Percentiles rank a stretch among this genome's conserved stretches.
Evolutionary conservation across 2,797 vertebrate genomes (phyloP).

Genomic region (Semotilus atromaculatus): DNA sequence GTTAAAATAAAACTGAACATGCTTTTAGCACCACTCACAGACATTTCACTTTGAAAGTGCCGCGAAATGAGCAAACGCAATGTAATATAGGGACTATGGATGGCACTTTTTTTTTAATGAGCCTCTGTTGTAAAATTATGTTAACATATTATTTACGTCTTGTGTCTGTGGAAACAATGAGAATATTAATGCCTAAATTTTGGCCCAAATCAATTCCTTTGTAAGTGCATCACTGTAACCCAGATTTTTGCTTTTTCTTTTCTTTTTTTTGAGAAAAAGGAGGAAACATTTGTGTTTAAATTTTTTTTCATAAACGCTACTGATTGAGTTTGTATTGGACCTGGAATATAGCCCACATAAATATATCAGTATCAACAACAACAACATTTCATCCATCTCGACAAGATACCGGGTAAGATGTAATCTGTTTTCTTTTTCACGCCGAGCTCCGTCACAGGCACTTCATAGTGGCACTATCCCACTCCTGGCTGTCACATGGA

Average conservation of each 20-base stretch:
- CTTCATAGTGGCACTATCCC: constrained; percentile 39
- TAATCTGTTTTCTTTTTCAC: neutral
- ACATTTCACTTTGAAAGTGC: too few relatives aligned
- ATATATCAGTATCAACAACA: neutral
- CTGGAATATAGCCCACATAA: neutral
- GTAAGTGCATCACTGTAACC: neutral
- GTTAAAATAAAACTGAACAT: too few relatives aligned
- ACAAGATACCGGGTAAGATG: neutral
- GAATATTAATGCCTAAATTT: neutral
- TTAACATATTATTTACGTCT: neutral
- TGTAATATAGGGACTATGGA: too few relatives aligned
- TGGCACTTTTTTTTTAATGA: neutral
- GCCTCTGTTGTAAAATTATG: neutral
- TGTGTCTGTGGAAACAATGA: neutral
- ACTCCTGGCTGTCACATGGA: constrained; percentile 39
- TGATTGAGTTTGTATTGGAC: neutral
- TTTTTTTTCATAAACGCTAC: neutral
- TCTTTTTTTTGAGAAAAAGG: neutral
- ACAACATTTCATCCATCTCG: neutral
- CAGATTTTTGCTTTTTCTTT: neutral
- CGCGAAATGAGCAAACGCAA: too few relatives aligned
- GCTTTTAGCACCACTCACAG: too few relatives aligned
- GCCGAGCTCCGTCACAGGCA: constrained; percentile 17
- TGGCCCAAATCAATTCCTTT: neutral
- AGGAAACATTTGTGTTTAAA: neutral